These are phyloP conservation scores for Microtus richardsoni DNA, from an alignment of 2,113 vertebrate genomes.

Conservation along the genomic window DNA sequence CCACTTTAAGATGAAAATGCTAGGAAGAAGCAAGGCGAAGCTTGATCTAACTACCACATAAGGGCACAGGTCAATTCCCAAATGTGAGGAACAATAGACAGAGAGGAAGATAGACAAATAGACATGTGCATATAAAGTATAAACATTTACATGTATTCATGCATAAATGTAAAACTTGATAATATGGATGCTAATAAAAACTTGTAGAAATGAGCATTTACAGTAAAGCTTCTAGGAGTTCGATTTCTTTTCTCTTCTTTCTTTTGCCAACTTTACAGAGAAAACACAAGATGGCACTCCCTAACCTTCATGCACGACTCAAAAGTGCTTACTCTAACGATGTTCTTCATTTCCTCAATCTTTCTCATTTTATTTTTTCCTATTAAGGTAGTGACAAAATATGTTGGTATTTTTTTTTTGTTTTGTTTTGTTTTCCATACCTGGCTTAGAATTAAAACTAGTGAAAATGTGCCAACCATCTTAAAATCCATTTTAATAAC, in stretches of 20 bases:
- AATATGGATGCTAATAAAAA: not conserved
- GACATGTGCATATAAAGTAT: not conserved
- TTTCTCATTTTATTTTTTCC: slow-evolving; percentile 4
- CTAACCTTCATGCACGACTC: not conserved
- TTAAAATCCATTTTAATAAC: slow-evolving; percentile 34
- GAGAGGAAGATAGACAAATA: not conserved
- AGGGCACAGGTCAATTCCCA: not conserved
- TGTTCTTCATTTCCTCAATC: slow-evolving; percentile 20
- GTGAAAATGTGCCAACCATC: slow-evolving; percentile 4
- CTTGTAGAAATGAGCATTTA: not conserved
- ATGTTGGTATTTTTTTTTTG: not conserved
- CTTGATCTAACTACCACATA: not conserved
- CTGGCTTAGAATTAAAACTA: slow-evolving; percentile 46
- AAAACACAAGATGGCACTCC: not conserved
- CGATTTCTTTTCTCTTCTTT: not conserved
- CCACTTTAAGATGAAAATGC: slow-evolving; percentile 43
- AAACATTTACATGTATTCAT: not conserved
- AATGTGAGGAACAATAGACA: not conserved
- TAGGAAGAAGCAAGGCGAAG: not conserved
- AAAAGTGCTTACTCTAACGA: slow-evolving; percentile 6
- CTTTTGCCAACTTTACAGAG: not conserved
- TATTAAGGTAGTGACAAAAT: slow-evolving; percentile 39
- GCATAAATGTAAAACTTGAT: not conserved
- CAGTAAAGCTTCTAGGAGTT: not conserved
- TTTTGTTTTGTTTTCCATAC: not conserved